These are phyloP conservation scores for Anthrax anthrax DNA, from an alignment of 2,888 invertebrate species.

Conservation along the genomic window DNA sequence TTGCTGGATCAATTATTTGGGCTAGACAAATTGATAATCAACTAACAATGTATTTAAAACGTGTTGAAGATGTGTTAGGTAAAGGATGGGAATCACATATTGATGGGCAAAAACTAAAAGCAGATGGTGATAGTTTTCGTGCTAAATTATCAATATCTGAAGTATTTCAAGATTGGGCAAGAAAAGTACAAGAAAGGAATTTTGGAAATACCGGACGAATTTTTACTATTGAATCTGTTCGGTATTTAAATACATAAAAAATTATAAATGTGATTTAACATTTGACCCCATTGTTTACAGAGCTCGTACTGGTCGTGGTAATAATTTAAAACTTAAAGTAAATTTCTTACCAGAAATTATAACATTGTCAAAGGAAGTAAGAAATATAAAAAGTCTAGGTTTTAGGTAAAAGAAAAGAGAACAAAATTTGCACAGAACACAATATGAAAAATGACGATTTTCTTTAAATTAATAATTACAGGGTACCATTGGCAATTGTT, in stretches of 20 bases:
- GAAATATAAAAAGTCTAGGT: constrained; percentile 88
- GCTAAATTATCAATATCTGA: constrained; percentile 91
- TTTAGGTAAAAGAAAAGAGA: constrained; percentile 51
- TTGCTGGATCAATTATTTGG: constrained; percentile 98
- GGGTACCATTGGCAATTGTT: constrained; percentile 93
- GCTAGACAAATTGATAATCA: constrained; percentile 97
- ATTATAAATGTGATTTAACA: neutral
- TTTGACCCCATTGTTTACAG: neutral
- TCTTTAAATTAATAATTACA: constrained; percentile 18
- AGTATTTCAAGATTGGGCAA: constrained; percentile 97
- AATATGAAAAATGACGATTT: no score
- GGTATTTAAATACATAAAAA: constrained; percentile 12
- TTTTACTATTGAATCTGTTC: constrained; percentile 78
- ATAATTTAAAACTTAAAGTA: constrained; percentile 75
- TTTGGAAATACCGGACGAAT: constrained; percentile 88
- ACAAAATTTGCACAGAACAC: constrained; percentile 21
- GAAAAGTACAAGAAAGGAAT: constrained; percentile 86
- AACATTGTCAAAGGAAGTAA: constrained; percentile 93
- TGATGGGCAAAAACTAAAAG: constrained; percentile 94
- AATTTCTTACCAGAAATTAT: constrained; percentile 98
- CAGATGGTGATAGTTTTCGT: constrained; percentile 95
- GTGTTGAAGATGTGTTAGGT: constrained; percentile 96
- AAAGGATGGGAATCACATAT: constrained; percentile 99
- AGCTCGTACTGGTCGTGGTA: constrained; percentile 60
- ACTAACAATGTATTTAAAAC: constrained; percentile 84